Evolutionary conservation across 2,797 vertebrate genomes (phyloP).

Genomic region (Platyrinchus mystaceus): DNA sequence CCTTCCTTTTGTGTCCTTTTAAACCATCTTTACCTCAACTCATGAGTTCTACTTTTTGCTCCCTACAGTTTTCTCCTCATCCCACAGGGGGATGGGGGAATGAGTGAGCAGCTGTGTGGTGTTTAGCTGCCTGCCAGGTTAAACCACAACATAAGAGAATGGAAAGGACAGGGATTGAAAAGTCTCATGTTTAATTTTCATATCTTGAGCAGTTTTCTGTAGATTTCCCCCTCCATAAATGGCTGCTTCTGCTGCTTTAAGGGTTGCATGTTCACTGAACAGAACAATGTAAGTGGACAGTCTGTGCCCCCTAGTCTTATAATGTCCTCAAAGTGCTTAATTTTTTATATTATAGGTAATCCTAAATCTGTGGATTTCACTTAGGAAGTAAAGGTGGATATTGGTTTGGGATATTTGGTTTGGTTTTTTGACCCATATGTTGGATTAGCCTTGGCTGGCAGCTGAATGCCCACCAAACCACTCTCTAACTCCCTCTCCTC

Average conservation of each 20-base stretch:
- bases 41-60: neutral
- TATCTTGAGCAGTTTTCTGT: neutral
- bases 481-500: neutral
- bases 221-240: neutral
- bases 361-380: neutral
- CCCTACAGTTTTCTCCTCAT: rapidly evolving
- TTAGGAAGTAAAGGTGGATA: neutral
- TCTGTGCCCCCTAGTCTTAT: neutral
- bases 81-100: rapidly evolving
- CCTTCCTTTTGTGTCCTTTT: neutral
- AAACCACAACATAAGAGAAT: neutral
- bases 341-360: neutral
- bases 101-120: neutral
- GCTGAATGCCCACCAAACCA: neutral
- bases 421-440: rapidly evolving
- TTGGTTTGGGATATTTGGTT: neutral
- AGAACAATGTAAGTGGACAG: neutral
- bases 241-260: neutral
- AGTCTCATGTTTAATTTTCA: neutral
- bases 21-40: neutral
- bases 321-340: neutral
- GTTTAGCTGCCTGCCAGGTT: neutral
- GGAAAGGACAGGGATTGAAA: neutral
- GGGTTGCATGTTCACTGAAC: neutral
- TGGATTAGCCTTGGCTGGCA: neutral